Evolutionary conservation across 2,888 invertebrate species (phyloP).

Genomic region (Calameuta pallipes): DNA sequence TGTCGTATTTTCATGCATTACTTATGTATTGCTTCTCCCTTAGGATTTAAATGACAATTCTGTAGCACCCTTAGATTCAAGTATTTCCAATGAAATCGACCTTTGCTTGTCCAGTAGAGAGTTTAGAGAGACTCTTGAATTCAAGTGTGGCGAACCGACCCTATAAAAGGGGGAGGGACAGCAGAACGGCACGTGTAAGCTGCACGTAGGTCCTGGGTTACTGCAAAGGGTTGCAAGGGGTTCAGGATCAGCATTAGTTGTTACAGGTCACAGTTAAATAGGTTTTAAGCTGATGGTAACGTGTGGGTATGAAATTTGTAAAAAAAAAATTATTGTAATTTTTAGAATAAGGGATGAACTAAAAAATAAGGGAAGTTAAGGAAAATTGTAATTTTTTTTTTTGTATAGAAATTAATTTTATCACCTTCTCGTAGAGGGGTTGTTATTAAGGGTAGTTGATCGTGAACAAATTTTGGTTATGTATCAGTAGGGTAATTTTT

Average conservation of each 20-base stretch:
- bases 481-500: not conserved
- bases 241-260: slow-evolving; percentile 47
- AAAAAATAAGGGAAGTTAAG: not conserved
- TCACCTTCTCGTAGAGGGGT: not conserved
- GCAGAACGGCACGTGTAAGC: slow-evolving; percentile 41
- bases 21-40: not conserved
- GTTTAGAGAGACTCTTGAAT: not conserved
- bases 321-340: not conserved
- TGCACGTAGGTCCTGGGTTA: slow-evolving; percentile 34
- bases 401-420: not conserved
- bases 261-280: slow-evolving; percentile 53
- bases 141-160: not conserved
- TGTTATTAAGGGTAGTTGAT: not conserved
- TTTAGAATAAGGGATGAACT: not conserved
- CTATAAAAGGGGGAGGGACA: slow-evolving; percentile 2
- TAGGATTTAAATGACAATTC: not conserved
- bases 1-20: not conserved
- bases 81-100: not conserved
- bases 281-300: slow-evolving; percentile 30
- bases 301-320: not conserved
- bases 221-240: slow-evolving; percentile 31
- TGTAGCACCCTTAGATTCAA: not conserved
- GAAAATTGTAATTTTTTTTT: not conserved
- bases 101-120: not conserved
- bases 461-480: not conserved